Conservation (phyloP, 2,888 invertebrate species). For the Boloria selene region DNA sequence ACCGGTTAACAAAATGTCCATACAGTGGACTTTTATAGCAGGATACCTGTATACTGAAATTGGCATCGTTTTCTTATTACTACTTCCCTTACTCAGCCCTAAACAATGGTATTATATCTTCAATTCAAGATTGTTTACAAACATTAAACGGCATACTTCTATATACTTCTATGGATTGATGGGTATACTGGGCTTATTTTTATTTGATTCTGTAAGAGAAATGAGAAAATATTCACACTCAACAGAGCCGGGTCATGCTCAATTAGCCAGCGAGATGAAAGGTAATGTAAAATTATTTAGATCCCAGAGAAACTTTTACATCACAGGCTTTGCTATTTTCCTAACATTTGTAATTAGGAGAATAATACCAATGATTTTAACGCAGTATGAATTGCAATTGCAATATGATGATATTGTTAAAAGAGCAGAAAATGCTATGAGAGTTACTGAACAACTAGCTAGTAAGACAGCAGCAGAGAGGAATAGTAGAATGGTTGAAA, state of each 20-base stretch:
- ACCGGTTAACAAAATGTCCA: slow-evolving; percentile 82
- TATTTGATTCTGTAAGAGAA: slow-evolving; percentile 87
- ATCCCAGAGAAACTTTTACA: slow-evolving; percentile 91
- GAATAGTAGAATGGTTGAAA: slow-evolving; percentile 46
- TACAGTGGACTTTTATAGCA: slow-evolving; percentile 90
- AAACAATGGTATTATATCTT: slow-evolving; percentile 89
- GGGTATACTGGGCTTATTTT: slow-evolving; percentile 84
- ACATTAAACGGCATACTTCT: slow-evolving; percentile 84
- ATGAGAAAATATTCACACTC: slow-evolving; percentile 86
- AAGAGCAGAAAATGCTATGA: slow-evolving; percentile 85
- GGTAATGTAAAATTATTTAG: slow-evolving; percentile 87
- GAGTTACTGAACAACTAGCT: slow-evolving; percentile 59
- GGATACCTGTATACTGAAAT: slow-evolving; percentile 88
- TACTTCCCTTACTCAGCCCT: slow-evolving; percentile 87
- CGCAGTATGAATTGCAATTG: slow-evolving; percentile 83
- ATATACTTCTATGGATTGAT: slow-evolving; percentile 85
- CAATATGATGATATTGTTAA: slow-evolving; percentile 85
- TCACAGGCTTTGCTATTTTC: slow-evolving; percentile 89
- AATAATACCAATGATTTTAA: slow-evolving; percentile 84
- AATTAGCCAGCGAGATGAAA: slow-evolving; percentile 85
- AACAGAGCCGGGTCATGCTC: slow-evolving; percentile 59
- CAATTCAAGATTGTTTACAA: slow-evolving; percentile 85
- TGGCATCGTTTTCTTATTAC: slow-evolving; percentile 83
- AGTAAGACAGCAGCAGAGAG: slow-evolving; percentile 50
- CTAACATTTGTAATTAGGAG: slow-evolving; percentile 86